Evolutionary conservation across 1,140 invertebrate species (phyloP).

Genomic region (Ylistrum balloti): DNA sequence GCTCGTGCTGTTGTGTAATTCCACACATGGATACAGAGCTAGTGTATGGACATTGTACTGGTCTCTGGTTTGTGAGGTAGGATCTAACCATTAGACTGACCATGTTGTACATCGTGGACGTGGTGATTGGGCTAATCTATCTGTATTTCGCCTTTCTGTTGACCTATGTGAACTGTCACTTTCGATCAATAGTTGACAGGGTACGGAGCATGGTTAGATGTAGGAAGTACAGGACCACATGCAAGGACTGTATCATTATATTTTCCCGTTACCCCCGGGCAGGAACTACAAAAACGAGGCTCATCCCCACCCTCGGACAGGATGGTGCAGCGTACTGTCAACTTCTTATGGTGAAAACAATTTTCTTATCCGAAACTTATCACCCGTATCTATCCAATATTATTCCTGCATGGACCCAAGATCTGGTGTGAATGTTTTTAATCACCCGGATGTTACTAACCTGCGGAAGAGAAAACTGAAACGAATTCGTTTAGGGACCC

Average conservation of each 20-base stretch:
- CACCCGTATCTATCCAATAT: too few species aligned
- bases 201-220: background rate
- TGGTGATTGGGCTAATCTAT: background rate
- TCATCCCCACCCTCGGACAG: background rate
- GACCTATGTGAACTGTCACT: background rate
- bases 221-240: background rate
- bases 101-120: background rate
- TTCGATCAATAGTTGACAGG: background rate
- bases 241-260: background rate
- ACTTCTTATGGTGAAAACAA: background rate
- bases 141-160: background rate
- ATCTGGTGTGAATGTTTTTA: too few species aligned
- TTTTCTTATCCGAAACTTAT: too few species aligned
- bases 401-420: too few species aligned
- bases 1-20: too few species aligned
- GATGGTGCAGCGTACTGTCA: background rate
- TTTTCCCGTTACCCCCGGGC: constrained; percentile 4
- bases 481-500: too few species aligned
- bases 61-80: background rate
- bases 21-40: too few species aligned
- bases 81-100: background rate
- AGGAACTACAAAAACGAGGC: constrained; percentile 9
- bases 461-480: too few species aligned
- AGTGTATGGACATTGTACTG: too few species aligned
- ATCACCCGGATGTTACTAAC: too few species aligned